Conservation (phyloP, 2,888 invertebrate species). For the Eledona agricola region DNA sequence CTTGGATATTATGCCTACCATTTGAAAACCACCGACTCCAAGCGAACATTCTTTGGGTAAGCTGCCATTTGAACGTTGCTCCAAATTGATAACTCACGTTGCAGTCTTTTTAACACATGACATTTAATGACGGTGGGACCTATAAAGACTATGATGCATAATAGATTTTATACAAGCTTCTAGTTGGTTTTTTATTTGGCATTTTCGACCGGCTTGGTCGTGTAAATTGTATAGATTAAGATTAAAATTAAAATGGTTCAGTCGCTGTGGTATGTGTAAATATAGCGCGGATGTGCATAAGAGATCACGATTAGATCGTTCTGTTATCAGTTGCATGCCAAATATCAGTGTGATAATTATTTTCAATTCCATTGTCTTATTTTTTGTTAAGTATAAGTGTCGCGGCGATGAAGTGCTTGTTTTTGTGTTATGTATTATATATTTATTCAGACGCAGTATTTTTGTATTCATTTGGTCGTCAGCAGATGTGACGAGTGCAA, state of each 20-base stretch:
- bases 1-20: slow-evolving; percentile 70
- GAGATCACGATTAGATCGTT: slow-evolving; percentile 21
- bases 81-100: background rate
- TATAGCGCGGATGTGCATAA: slow-evolving; percentile 16
- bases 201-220: background rate
- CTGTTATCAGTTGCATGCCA: slow-evolving; percentile 17
- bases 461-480: too few species aligned
- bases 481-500: too few species aligned
- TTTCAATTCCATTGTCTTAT: slow-evolving; percentile 17
- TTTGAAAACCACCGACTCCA: slow-evolving; percentile 62
- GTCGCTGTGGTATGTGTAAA: slow-evolving; percentile 18
- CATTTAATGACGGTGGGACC: slow-evolving; percentile 52
- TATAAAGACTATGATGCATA: slow-evolving; percentile 49
- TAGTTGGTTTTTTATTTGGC: slow-evolving; percentile 35
- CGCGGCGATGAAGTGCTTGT: too few species aligned
- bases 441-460: too few species aligned
- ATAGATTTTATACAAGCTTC: slow-evolving; percentile 55
- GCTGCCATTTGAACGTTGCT: slow-evolving; percentile 30
- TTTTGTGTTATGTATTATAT: too few species aligned
- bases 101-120: slow-evolving; percentile 55
- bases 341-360: slow-evolving; percentile 23
- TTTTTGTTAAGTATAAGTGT: too few species aligned
- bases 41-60: slow-evolving; percentile 55
- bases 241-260: too few species aligned
- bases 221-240: slow-evolving; percentile 12